Evolutionary conservation across 1,140 invertebrate genomes (phyloP).

Genomic region (Drosophila grimshawi): DNA sequence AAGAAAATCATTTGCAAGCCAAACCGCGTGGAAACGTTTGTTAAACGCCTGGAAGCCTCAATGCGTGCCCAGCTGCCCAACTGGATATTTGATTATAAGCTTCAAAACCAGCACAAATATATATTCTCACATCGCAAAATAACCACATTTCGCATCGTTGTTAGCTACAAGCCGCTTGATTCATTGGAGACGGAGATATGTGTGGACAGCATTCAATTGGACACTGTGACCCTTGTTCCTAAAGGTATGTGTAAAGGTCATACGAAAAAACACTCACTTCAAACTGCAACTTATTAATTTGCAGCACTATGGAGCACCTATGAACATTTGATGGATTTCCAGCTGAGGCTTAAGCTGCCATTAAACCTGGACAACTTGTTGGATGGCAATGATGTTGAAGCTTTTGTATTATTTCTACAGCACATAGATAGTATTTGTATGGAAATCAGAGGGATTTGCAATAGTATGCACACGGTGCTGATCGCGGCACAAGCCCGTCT

Average conservation of each 20-base stretch:
- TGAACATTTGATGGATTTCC: conserved; percentile 57
- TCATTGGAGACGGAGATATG: conserved; percentile 35
- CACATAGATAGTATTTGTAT: conserved; percentile 44
- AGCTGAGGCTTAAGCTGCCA: conserved; percentile 56
- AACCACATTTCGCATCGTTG: conserved; percentile 43
- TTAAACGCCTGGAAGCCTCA: conserved; percentile 4
- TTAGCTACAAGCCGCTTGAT: conserved; percentile 45
- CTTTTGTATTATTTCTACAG: conserved; percentile 35
- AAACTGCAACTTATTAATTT: not conserved
- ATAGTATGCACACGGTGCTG: conserved; percentile 27
- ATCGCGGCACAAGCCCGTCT: conserved; percentile 19
- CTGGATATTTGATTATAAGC: conserved; percentile 61
- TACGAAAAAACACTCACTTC: not conserved
- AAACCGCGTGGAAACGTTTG: conserved; percentile 20
- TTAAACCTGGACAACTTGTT: conserved; percentile 38
- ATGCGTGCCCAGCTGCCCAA: conserved; percentile 34
- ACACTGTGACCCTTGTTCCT: not conserved
- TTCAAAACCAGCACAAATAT: conserved; percentile 39
- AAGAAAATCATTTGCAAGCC: not conserved
- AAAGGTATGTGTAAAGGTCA: not conserved
- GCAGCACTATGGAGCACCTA: conserved; percentile 13
- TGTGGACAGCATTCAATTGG: conserved; percentile 31
- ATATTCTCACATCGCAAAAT: conserved; percentile 48
- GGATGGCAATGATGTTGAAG: conserved; percentile 39
- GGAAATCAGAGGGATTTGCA: conserved; percentile 4